These are phyloP conservation scores for Dermolepida albohirtum DNA, from an alignment of 2,888 invertebrate genomes.

Conservation along the genomic window DNA sequence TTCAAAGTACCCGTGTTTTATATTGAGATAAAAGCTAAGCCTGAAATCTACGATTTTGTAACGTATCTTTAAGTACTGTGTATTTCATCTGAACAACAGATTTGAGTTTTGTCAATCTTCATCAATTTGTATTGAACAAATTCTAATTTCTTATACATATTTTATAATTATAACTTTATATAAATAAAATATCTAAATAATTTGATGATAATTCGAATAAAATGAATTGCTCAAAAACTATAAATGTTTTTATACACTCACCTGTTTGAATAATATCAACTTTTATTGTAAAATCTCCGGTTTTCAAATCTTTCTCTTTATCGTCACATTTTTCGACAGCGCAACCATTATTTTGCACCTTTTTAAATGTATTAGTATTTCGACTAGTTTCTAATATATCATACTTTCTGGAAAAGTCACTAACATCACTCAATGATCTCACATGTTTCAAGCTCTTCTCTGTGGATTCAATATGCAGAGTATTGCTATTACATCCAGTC, in stretches of 20 bases:
- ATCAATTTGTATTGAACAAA: too few species aligned
- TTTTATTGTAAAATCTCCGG: constrained; percentile 62
- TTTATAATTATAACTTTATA: too few species aligned
- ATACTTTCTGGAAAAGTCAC: constrained; percentile 51
- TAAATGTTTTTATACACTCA: constrained; percentile 55
- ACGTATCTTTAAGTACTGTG: too few species aligned
- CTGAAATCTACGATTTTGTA: too few species aligned
- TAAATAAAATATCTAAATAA: too few species aligned
- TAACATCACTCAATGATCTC: constrained; percentile 63
- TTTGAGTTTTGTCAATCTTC: too few species aligned
- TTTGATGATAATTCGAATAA: too few species aligned
- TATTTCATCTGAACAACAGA: too few species aligned
- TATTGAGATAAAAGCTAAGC: too few species aligned
- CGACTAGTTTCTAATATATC: constrained; percentile 41
- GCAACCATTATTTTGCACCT: constrained; percentile 21
- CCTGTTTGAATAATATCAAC: constrained; percentile 78
- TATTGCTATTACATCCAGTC: constrained; percentile 36
- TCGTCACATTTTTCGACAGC: constrained; percentile 43
- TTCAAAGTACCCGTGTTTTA: too few species aligned
- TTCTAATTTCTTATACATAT: too few species aligned
- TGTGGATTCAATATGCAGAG: constrained; percentile 38
- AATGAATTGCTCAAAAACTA: too few species aligned
- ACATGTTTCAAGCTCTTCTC: constrained; percentile 57
- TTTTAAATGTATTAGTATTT: constrained; percentile 1
- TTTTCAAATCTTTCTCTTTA: constrained; percentile 54